Evolutionary conservation across 2,888 invertebrate genomes (phyloP), one percentile per base, ranked within the genome.

Genomic region (Salpingus planirostris): DNA sequence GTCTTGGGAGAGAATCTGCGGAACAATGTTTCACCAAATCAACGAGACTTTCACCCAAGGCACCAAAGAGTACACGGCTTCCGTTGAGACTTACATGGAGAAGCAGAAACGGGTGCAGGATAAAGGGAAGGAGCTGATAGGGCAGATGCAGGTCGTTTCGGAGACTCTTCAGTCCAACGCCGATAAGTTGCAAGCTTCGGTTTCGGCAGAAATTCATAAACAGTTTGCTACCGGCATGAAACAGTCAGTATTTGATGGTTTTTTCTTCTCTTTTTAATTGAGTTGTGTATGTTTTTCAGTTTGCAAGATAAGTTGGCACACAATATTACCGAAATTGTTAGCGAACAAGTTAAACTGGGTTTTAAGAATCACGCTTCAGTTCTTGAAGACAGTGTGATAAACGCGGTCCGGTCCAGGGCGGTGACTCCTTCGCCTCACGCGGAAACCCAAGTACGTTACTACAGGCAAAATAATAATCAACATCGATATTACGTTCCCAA

Each of bases 21-120:
- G 81, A 52, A 78, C 78, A 55, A 83, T 96, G 74, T 91, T 93
- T 59, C 73, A 78, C 25, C 93, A 96, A 65, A 73, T 96, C 33
- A 90, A 91, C 59, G 83, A 86, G 29, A 77, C 84, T 11, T 96
- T 95, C 66, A 78, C 82, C 29, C 74, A 74, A 43, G 96, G 96
- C 31, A 88, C 92, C 4, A 82, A 81, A 59, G 92, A 95, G 66
- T 91, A 66, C 52, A 60, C 65, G 2, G 56, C 61, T 23, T 61
- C 60, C n/a, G 59, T 67, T 11, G 67, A 67, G 44, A 53, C 39
- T 33, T 64, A 66, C 38, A 59, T 66, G 58, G 66, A 66, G 25
- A 55, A 60, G 41, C 65, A 66, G 33, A 50, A 62, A 31, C 52
- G 56, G 27, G 59, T 59, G 3, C 62, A 64, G 42, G 67, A 67